Evolutionary conservation across 2,888 invertebrate genomes (phyloP).

Genomic region (Melieria picta): DNA sequence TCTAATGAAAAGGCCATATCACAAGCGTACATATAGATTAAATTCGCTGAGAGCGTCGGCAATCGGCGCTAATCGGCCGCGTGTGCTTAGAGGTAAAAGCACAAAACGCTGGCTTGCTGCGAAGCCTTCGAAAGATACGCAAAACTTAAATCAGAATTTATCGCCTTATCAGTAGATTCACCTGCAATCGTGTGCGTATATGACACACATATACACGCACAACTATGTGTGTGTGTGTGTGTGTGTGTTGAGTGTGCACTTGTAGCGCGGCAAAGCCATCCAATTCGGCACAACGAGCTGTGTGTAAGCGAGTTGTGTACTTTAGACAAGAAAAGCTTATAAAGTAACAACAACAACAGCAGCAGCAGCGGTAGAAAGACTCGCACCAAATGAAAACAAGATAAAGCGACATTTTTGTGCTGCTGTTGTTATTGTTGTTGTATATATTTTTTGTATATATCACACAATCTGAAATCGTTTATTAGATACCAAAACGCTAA

Average conservation of each 20-base stretch:
- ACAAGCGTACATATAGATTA: not conserved
- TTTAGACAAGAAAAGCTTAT: slow-evolving; percentile 40
- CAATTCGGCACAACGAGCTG: slow-evolving; percentile 9
- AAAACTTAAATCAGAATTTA: slow-evolving; percentile 25
- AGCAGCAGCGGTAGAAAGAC: no score
- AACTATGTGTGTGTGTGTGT: not conserved
- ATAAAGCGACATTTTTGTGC: slow-evolving; percentile 10
- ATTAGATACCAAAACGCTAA: not conserved
- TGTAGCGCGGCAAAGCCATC: slow-evolving; percentile 21
- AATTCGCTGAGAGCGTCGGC: no score
- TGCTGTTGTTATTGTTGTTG: slow-evolving; percentile 5
- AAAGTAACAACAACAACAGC: slow-evolving; percentile 26
- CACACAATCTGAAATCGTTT: not conserved
- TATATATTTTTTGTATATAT: slow-evolving; percentile 3
- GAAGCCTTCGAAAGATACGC: no score
- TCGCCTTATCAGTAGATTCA: slow-evolving; percentile 38
- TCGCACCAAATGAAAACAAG: slow-evolving; percentile 1
- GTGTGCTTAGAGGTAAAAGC: not conserved
- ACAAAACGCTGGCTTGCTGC: slow-evolving; percentile 24
- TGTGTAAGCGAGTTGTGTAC: slow-evolving; percentile 25
- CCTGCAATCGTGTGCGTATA: slow-evolving; percentile 19
- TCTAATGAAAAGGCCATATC: no score
- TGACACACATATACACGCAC: not conserved
- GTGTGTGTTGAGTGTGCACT: not conserved
- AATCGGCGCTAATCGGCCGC: no score